phyloP scores from a whole-genome alignment of 2,113 vertebrate species.

The Butorides virescens region DNA sequence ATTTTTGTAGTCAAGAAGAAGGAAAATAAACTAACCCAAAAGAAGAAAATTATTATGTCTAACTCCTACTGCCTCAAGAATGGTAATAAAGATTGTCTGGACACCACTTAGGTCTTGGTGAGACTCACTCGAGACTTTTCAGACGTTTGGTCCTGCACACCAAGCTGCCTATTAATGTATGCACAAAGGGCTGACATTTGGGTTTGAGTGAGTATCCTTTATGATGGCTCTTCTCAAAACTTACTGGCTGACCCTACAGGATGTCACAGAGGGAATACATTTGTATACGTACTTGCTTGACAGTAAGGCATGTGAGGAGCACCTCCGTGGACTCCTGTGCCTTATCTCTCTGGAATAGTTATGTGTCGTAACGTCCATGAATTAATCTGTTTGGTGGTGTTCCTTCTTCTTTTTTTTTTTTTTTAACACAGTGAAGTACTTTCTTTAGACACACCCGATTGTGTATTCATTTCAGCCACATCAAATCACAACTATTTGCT shows the following conservation, averaged over 20 bases:
- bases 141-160: background rate
- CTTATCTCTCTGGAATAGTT: background rate
- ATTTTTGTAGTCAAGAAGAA: background rate
- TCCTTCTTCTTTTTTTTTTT: background rate
- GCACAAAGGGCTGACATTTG: background rate
- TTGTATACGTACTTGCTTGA: background rate
- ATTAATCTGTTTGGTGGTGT: background rate
- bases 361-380: background rate
- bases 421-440: background rate
- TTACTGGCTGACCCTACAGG: background rate
- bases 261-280: background rate
- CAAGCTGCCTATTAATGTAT: background rate
- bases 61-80: background rate
- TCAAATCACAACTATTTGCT: background rate
- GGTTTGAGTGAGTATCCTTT: background rate
- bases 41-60: background rate
- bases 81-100: background rate
- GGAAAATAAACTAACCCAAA: background rate
- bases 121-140: background rate
- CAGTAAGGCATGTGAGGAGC: background rate
- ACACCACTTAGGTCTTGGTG: background rate
- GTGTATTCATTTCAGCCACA: background rate
- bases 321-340: background rate
- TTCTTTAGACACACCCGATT: background rate
- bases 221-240: background rate